Evolutionary conservation across 2,888 invertebrate species (phyloP).

Genomic region (Melinaea marsaeus): DNA sequence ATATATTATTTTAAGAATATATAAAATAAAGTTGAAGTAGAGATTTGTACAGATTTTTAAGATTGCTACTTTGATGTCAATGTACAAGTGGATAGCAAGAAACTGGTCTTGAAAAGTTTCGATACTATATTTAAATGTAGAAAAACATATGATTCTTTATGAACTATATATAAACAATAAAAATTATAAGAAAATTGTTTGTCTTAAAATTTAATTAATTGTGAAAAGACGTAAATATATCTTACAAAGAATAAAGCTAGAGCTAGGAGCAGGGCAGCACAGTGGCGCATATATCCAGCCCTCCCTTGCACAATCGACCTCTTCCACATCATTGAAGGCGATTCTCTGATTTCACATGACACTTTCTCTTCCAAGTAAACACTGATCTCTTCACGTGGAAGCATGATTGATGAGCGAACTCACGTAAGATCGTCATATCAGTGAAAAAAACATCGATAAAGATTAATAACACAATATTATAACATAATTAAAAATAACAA

Average conservation of each 20-base stretch:
- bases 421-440: conserved; percentile 48
- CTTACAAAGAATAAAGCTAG: conserved; percentile 54
- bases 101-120: no score
- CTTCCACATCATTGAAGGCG: conserved; percentile 76
- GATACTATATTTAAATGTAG: no score
- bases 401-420: conserved; percentile 41
- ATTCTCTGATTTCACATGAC: conserved; percentile 71
- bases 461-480: conserved; percentile 18
- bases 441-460: conserved; percentile 35
- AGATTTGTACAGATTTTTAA: no score
- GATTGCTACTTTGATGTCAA: no score
- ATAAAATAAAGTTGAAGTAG: no score
- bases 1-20: no score
- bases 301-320: conserved; percentile 74
- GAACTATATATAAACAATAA: no score
- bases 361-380: conserved; percentile 69
- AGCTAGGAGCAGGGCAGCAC: conserved; percentile 47
- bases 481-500: conserved; percentile 17
- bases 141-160: no score
- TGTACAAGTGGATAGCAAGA: no score
- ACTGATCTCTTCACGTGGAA: conserved; percentile 42
- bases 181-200: no score
- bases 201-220: no score
- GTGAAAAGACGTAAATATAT: conserved; percentile 20
- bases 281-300: conserved; percentile 45